Conservation (phyloP, 2,113 vertebrate genomes). For the Sorex fumeus region DNA sequence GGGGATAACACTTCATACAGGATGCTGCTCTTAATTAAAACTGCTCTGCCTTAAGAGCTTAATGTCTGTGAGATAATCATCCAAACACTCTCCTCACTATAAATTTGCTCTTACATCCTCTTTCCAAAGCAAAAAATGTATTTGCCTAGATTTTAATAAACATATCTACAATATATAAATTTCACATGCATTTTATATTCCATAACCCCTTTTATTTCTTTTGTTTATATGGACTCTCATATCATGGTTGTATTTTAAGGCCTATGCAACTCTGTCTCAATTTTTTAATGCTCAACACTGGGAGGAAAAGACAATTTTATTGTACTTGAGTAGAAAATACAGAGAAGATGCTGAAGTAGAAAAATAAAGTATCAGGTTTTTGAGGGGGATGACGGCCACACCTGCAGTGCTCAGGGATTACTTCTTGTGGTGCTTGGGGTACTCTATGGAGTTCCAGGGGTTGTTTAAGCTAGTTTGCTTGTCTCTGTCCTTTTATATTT, state of each 20-base stretch:
- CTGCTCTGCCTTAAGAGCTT: constrained; percentile 58
- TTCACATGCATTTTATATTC: not conserved
- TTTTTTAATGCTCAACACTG: not conserved
- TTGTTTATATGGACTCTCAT: not conserved
- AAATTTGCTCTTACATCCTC: constrained; percentile 48
- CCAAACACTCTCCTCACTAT: constrained; percentile 1
- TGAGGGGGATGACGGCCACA: no score
- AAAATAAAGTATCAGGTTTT: not conserved
- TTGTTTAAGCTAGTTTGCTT: not conserved
- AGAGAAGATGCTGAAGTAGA: not conserved
- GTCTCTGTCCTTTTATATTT: not conserved
- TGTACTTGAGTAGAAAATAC: not conserved
- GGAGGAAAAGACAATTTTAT: not conserved
- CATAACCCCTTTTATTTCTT: not conserved
- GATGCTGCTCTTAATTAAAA: constrained; percentile 68
- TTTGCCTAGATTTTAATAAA: constrained; percentile 69
- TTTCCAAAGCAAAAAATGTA: constrained; percentile 56
- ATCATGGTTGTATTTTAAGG: not conserved
- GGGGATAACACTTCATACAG: constrained; percentile 34
- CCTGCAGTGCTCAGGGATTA: no score
- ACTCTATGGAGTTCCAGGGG: no score
- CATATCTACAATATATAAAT: constrained; percentile 24
- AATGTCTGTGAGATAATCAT: constrained; percentile 40
- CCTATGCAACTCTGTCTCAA: not conserved
- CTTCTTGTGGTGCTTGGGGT: no score